Conservation (phyloP, 2,797 vertebrate species). For the Tokudaia muenninki region DNA sequence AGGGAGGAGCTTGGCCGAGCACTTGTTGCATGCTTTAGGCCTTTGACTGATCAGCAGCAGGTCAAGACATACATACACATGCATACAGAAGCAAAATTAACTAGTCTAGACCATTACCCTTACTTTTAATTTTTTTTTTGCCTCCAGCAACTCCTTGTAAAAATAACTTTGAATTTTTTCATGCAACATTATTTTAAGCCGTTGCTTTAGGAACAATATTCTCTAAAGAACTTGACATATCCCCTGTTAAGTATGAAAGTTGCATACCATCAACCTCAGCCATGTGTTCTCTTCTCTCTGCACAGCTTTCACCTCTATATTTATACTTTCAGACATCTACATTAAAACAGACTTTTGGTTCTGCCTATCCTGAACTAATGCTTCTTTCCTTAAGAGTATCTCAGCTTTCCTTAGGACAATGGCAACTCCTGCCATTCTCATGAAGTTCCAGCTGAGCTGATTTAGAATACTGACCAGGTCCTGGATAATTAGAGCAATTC, state of each 20-base stretch:
- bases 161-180: slow-evolving; percentile 59
- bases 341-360: neutral
- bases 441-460: neutral
- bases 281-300: neutral
- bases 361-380: neutral
- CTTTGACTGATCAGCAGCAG: neutral
- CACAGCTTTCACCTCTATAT: neutral
- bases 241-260: neutral
- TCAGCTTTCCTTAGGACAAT: slow-evolving; percentile 32
- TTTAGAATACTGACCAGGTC: neutral
- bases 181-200: slow-evolving; percentile 36
- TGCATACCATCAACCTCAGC: neutral
- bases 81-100: neutral
- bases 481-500: neutral
- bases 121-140: neutral
- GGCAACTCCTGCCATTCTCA: neutral
- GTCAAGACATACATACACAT: neutral
- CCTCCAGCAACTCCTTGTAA: slow-evolving; percentile 17
- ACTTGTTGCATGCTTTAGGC: neutral
- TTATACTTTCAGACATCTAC: neutral
- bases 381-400: neutral
- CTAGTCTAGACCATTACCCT: neutral
- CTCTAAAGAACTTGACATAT: slow-evolving; percentile 8
- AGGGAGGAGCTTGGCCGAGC: neutral
- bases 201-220: slow-evolving; percentile 1